Evolutionary conservation across 2,113 vertebrate genomes (phyloP).

Genomic region (Ochotona curzoniae): DNA sequence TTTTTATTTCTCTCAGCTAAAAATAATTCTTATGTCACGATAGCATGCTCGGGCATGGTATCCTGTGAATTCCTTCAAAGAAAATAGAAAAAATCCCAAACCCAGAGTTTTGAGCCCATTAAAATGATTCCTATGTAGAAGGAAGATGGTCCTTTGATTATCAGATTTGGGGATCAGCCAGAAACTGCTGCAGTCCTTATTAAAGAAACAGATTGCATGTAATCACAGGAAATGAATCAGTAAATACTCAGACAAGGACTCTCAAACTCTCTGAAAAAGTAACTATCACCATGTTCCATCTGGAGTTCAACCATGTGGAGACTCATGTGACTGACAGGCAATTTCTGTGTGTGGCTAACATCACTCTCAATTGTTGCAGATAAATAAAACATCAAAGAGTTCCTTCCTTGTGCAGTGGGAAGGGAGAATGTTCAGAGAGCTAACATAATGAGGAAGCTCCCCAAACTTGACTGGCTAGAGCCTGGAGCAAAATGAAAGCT

Average conservation of each 20-base stretch:
- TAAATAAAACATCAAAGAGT: background rate
- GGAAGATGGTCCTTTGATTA: background rate
- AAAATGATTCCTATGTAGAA: background rate
- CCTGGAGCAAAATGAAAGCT: conserved; percentile 41
- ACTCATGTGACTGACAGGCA: background rate
- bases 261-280: background rate
- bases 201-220: background rate
- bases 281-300: too few species aligned
- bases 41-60: background rate
- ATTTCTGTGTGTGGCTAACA: background rate
- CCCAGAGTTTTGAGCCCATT: background rate
- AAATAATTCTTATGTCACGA: background rate
- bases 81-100: conserved; percentile 26
- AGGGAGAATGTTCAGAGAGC: background rate
- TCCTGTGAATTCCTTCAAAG: background rate
- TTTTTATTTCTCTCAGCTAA: background rate
- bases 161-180: background rate
- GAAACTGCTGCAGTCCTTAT: background rate
- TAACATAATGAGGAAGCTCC: conserved; percentile 4
- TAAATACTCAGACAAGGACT: background rate
- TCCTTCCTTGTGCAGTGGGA: background rate
- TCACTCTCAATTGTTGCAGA: background rate
- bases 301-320: background rate
- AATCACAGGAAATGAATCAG: background rate
- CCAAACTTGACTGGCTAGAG: background rate